Evolutionary conservation across 92 coral and sea anemone genomes (phyloP).

Genomic region (Palythoa heliodiscus): DNA sequence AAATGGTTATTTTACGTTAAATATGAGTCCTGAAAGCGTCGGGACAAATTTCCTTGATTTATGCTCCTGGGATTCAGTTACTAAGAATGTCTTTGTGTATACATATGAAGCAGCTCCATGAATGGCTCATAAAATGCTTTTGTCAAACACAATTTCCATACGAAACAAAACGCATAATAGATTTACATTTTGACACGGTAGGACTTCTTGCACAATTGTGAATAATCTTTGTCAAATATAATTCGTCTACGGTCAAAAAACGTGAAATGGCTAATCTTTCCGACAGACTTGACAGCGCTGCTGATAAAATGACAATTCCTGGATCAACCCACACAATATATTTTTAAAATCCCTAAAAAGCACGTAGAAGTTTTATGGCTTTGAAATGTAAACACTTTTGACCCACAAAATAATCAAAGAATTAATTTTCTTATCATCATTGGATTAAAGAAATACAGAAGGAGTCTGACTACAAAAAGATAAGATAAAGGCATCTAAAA

Average conservation of each 20-base stretch:
- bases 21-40: slow-evolving; percentile 1
- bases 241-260: neutral
- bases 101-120: slow-evolving; percentile 13
- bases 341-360: slow-evolving; percentile 3
- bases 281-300: neutral
- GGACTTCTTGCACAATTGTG: neutral
- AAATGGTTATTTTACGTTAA: neutral
- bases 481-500: neutral
- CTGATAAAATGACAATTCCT: slow-evolving; percentile 1
- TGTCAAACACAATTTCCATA: slow-evolving; percentile 45
- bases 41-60: slow-evolving; percentile 11
- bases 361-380: slow-evolving; percentile 4
- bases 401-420: slow-evolving; percentile 1
- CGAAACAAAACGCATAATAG: slow-evolving; percentile 1
- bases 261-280: neutral
- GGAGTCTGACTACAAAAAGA: neutral
- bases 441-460: neutral
- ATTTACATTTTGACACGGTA: slow-evolving; percentile 28
- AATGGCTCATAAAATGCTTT: slow-evolving; percentile 31
- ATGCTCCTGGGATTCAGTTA: slow-evolving; percentile 36
- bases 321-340: slow-evolving; percentile 15
- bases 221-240: neutral
- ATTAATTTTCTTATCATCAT: neutral
- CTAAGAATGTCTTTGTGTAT: slow-evolving; percentile 4
- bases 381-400: slow-evolving; percentile 24